Base-by-base conservation (phyloP, 2,113 vertebrate species). In the Notothenia rossii region DNA sequence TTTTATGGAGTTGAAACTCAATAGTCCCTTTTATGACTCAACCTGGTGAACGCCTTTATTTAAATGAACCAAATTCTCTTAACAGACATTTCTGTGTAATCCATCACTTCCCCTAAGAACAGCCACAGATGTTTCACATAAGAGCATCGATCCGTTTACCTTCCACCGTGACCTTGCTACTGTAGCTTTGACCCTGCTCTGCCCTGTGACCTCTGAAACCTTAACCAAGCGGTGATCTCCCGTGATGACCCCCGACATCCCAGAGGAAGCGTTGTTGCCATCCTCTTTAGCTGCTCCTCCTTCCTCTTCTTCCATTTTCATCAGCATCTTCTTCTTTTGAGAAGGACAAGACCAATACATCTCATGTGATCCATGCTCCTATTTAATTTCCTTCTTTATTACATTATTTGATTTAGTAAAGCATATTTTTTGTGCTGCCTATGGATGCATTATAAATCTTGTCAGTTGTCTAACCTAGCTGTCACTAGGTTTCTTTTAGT, bases 341-440 rank as follows among this genome's bases (percentile, higher is more conserved):
- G 82, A 77, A 77, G 75, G 79, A 83, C 55, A 90, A 92, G 90
- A 81, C 73, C 79, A 76, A 88, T 94, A 92, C 88, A 93, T 94
- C 92, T 94, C 83, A 86, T 89, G 90, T 92, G 75, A 89, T 91
- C 83, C 58, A 73, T 91, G 77, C 77, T 72, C 82, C 85, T 89
- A 86, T 93, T 94, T 94, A 89, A 94, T 95, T 94, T 94, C 93
- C 77, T 60, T 78, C 75, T 84, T 91, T 86, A 93, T 92, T 90
- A 68, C 85, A 90, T 89, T 89, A 92, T 86, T 82, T 86, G 82
- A 93, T 92, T 91, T 87, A 86, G 87, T 90, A 87, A 88, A 89
- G 89, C 86, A 83, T 88, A 85, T 91, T 83, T 93, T 75, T 86
- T 85, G 83, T 84, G 82, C 88, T 84, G 79, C 87, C 80, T 75